phyloP scores from a whole-genome alignment of 2,888 invertebrate species.

The Pandemis corylana region DNA sequence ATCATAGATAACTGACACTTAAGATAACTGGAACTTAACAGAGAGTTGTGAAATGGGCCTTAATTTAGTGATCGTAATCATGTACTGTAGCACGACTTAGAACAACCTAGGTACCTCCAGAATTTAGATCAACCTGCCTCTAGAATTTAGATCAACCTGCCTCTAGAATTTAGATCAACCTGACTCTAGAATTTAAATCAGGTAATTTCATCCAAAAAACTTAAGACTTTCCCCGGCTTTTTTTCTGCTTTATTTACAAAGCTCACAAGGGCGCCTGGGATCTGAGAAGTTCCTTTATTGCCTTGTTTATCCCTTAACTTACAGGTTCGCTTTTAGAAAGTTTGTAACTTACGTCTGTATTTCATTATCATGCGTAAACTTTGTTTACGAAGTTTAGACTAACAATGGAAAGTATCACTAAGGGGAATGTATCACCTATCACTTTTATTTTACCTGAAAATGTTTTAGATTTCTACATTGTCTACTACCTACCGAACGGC shows the following conservation, averaged over 20 bases:
- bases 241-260: slow-evolving; percentile 22
- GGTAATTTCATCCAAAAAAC: background rate
- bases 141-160: too few relatives aligned
- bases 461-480: too few relatives aligned
- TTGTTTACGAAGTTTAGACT: background rate
- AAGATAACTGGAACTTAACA: too few relatives aligned
- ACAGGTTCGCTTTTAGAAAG: slow-evolving; percentile 16
- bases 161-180: too few relatives aligned
- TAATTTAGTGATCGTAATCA: too few relatives aligned
- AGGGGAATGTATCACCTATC: background rate
- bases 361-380: slow-evolving; percentile 36
- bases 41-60: too few relatives aligned
- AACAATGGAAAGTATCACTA: background rate
- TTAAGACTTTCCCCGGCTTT: background rate
- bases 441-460: background rate
- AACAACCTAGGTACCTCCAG: too few relatives aligned
- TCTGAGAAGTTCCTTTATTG: slow-evolving; percentile 26
- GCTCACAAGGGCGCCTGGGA: slow-evolving; percentile 9
- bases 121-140: too few relatives aligned
- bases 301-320: slow-evolving; percentile 31
- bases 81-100: too few relatives aligned
- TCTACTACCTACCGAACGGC: too few relatives aligned
- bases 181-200: background rate
- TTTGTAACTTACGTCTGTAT: slow-evolving; percentile 20
- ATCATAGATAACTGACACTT: too few relatives aligned